Conservation (phyloP, 2,113 vertebrate genomes). For the Chamaea fasciata region DNA sequence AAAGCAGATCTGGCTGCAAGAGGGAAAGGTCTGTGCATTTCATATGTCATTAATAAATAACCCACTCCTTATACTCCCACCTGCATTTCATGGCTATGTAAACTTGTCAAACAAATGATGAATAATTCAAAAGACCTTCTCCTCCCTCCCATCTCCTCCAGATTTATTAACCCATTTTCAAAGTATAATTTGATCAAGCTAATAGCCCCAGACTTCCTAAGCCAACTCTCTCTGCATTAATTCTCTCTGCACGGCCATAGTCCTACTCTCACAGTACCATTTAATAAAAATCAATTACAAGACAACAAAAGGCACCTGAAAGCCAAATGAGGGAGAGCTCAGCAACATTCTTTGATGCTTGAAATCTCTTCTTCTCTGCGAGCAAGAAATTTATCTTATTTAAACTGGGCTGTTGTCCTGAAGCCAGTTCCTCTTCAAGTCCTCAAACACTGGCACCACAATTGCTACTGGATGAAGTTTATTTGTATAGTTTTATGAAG, state of each 20-base stretch:
- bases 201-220: constrained; percentile 29
- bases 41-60: constrained; percentile 6
- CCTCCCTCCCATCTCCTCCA: not conserved
- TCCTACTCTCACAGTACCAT: not conserved
- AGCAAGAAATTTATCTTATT: not conserved
- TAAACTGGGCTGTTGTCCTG: not conserved
- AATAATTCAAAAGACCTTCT: constrained; percentile 21
- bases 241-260: not conserved
- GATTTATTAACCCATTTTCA: constrained; percentile 33
- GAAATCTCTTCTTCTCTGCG: not conserved
- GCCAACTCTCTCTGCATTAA: not conserved
- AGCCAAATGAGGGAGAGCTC: not conserved
- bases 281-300: not conserved
- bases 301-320: not conserved
- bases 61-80: not conserved
- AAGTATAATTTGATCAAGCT: constrained; percentile 10
- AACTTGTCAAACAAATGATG: constrained; percentile 12
- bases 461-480: not conserved
- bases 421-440: not conserved
- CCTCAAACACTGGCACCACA: not conserved
- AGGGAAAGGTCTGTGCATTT: not conserved
- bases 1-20: not conserved
- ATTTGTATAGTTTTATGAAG: not conserved
- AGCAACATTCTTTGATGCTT: not conserved
- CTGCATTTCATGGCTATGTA: not conserved